These are phyloP conservation scores for Cydia fagiglandana DNA, from an alignment of 1,140 invertebrate genomes.

Conservation along the genomic window DNA sequence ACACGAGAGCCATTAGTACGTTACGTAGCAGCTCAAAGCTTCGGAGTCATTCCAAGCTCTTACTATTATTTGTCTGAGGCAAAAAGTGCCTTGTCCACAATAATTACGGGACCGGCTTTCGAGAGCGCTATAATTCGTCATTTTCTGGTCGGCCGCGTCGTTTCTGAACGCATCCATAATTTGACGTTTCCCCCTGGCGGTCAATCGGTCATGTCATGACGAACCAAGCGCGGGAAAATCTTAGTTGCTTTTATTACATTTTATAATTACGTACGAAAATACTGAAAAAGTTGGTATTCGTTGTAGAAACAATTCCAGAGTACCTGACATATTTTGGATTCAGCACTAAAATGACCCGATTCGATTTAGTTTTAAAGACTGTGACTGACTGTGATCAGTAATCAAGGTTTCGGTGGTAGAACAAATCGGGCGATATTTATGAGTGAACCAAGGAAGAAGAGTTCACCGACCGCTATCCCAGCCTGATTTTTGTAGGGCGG, in stretches of 20 bases:
- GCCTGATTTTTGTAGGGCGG: background rate
- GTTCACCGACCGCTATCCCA: conserved; percentile 48
- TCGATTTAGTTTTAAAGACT: conserved; percentile 4
- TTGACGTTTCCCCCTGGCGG: conserved; percentile 71
- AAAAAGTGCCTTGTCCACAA: conserved; percentile 78
- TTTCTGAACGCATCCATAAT: conserved; percentile 71
- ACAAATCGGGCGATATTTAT: conserved; percentile 57
- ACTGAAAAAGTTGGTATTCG: background rate
- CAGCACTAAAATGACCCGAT: background rate
- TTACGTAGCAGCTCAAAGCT: conserved; percentile 67
- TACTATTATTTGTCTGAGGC: conserved; percentile 74
- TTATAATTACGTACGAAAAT: background rate
- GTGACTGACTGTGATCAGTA: background rate
- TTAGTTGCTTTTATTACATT: background rate
- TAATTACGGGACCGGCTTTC: conserved; percentile 77
- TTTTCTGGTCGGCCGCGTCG: conserved; percentile 74
- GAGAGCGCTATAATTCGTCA: conserved; percentile 76
- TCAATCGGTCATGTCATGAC: conserved; percentile 51
- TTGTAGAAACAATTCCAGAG: background rate
- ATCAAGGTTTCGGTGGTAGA: conserved; percentile 38
- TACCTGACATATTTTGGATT: background rate
- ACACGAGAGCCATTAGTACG: conserved; percentile 68
- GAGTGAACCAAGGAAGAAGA: conserved; percentile 50
- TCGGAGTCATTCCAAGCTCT: conserved; percentile 71
- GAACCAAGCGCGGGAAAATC: conserved; percentile 52